phyloP scores from a whole-genome alignment of 1,140 invertebrate genomes.

The Vollenhovia emeryi region DNA sequence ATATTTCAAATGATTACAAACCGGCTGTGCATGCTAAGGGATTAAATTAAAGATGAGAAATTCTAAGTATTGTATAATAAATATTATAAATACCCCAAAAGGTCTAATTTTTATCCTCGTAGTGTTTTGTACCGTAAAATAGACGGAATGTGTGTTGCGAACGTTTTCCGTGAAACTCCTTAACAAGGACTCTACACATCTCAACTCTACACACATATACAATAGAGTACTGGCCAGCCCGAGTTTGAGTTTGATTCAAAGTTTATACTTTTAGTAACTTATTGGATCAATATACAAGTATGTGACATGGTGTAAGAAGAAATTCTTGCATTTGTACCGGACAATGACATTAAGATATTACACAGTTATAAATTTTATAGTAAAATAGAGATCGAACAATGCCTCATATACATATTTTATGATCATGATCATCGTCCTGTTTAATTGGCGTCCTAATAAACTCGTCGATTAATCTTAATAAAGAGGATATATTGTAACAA shows the following conservation, averaged over 20 bases:
- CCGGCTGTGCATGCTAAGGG: conserved; percentile 9
- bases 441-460: conserved; percentile 32
- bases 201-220: conserved; percentile 49
- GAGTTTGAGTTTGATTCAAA: conserved; percentile 80
- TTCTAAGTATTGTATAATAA: conserved; percentile 37
- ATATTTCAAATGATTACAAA: conserved; percentile 12
- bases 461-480: conserved; percentile 50
- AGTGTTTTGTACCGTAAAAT: not conserved
- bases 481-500: conserved; percentile 62
- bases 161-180: conserved; percentile 71
- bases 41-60: conserved; percentile 28
- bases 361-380: conserved; percentile 71
- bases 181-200: conserved; percentile 41
- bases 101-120: conserved; percentile 12
- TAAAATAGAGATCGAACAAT: conserved; percentile 64
- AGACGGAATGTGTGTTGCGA: conserved; percentile 18
- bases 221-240: conserved; percentile 71
- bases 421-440: conserved; percentile 75
- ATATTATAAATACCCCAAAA: conserved; percentile 12
- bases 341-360: conserved; percentile 42
- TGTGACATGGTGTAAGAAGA: conserved; percentile 42
- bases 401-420: conserved; percentile 76
- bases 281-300: conserved; percentile 51
- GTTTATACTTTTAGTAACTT: conserved; percentile 79
- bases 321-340: conserved; percentile 12